A percentile compares a stretch with the other conserved stretches of the same genome.
Conservation (phyloP, 2,113 vertebrate species). For the Thinocorus orbignyianus region DNA sequence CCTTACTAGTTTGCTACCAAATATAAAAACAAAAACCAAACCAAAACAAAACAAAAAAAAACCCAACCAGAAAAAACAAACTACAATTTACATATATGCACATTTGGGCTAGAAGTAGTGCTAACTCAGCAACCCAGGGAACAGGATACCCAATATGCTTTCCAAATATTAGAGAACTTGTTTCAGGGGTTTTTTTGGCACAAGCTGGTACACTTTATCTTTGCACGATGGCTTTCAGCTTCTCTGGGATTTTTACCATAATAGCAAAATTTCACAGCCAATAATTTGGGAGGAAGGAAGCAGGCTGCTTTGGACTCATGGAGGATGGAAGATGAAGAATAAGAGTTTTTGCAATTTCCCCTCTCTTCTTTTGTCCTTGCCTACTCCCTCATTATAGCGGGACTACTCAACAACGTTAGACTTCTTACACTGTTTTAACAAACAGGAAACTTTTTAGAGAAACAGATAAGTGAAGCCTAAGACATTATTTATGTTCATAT, state of each 20-base stretch:
- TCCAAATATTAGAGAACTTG: not conserved
- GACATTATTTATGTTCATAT: not conserved
- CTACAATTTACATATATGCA: accelerated
- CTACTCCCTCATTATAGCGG: accelerated
- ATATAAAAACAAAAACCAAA: not conserved
- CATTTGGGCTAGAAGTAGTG: not conserved
- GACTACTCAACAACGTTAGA: not conserved
- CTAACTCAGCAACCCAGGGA: not conserved
- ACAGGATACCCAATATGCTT: not conserved
- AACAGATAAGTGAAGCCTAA: not conserved
- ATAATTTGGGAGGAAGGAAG: not conserved
- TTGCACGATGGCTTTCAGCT: not conserved
- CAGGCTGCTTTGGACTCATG: not conserved
- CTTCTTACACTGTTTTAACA: not conserved
- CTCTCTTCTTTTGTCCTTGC: not conserved
- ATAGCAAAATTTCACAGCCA: not conserved
- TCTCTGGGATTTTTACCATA: not conserved
- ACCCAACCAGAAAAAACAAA: not conserved
- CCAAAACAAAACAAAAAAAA: not conserved
- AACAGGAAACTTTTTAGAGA: not conserved
- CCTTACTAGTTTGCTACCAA: not conserved
- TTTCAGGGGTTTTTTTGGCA: not conserved
- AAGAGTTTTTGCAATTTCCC: not conserved
- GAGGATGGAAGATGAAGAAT: not conserved
- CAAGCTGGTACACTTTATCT: not conserved